Conservation (phyloP, 2,888 invertebrate species). For the Hirtodrosophila confusa region DNA sequence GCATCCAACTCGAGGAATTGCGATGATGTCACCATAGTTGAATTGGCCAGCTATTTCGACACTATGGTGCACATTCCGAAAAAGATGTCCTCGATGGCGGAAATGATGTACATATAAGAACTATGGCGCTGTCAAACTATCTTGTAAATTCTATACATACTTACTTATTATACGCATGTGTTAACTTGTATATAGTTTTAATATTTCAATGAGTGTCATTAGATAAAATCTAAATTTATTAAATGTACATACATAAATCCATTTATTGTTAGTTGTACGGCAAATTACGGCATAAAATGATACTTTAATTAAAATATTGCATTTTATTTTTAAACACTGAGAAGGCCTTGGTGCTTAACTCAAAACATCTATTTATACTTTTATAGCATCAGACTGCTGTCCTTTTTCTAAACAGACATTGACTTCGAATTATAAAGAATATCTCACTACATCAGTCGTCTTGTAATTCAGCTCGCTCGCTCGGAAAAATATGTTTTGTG, state of each 20-base stretch:
- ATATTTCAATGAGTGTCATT: constrained; percentile 34
- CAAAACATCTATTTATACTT: too few species aligned
- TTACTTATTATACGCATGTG: constrained; percentile 3
- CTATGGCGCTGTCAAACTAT: constrained; percentile 11
- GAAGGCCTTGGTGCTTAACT: too few species aligned
- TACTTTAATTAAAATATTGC: constrained; percentile 7
- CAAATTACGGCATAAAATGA: constrained; percentile 18
- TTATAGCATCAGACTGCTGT: too few species aligned
- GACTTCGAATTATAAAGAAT: too few species aligned
- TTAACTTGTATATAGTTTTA: constrained; percentile 28
- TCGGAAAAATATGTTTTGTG: too few species aligned
- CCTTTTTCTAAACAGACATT: too few species aligned
- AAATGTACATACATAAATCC: constrained; percentile 34
- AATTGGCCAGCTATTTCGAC: constrained; percentile 97
- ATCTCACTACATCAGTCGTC: too few species aligned
- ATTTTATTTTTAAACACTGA: constrained; percentile 4
- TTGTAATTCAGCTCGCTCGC: too few species aligned
- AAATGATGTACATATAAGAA: constrained; percentile 97
- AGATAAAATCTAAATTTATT: constrained; percentile 21
- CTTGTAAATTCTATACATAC: constrained; percentile 6
- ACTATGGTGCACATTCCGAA: constrained; percentile 98
- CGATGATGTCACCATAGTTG: constrained; percentile 94
- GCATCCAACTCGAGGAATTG: constrained; percentile 43
- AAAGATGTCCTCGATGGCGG: constrained; percentile 99
- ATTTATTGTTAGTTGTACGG: constrained; percentile 14